phyloP scores from a whole-genome alignment of 92 coral and sea anemone genomes.

The Isaurus tuberculatus region DNA sequence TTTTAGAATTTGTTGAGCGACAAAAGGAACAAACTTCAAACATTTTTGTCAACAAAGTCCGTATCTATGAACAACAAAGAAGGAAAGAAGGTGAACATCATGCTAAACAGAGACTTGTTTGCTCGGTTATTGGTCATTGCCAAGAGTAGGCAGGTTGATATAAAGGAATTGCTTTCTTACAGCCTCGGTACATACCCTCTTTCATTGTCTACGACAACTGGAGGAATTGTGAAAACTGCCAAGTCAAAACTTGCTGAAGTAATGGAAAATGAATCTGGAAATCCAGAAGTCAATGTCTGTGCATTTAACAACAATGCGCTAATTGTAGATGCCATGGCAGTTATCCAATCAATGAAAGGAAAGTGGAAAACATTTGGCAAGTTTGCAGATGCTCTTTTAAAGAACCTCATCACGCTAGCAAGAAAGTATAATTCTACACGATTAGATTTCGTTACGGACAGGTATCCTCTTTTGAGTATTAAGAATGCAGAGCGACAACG shows the following conservation, averaged over 20 bases:
- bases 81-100: background rate
- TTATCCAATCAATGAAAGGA: constrained; percentile 42
- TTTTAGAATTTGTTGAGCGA: constrained; percentile 31
- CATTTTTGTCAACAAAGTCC: constrained; percentile 41
- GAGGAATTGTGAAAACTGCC: constrained; percentile 56
- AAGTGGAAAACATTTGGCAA: constrained; percentile 55
- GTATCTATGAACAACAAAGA: background rate
- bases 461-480: constrained; percentile 53
- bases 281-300: constrained; percentile 34
- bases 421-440: constrained; percentile 16
- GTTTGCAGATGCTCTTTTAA: constrained; percentile 25
- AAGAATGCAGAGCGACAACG: constrained; percentile 54
- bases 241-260: constrained; percentile 45
- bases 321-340: constrained; percentile 55
- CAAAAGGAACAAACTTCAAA: constrained; percentile 38
- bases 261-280: constrained; percentile 32
- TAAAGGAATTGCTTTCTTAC: constrained; percentile 49
- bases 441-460: constrained; percentile 46
- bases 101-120: constrained; percentile 41
- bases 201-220: constrained; percentile 53
- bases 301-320: constrained; percentile 31
- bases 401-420: constrained; percentile 28
- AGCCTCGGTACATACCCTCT: constrained; percentile 55
- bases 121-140: constrained; percentile 53
- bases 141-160: constrained; percentile 49